Base-by-base conservation (phyloP, 23 tunicate species). In the Ascidia mentula region DNA sequence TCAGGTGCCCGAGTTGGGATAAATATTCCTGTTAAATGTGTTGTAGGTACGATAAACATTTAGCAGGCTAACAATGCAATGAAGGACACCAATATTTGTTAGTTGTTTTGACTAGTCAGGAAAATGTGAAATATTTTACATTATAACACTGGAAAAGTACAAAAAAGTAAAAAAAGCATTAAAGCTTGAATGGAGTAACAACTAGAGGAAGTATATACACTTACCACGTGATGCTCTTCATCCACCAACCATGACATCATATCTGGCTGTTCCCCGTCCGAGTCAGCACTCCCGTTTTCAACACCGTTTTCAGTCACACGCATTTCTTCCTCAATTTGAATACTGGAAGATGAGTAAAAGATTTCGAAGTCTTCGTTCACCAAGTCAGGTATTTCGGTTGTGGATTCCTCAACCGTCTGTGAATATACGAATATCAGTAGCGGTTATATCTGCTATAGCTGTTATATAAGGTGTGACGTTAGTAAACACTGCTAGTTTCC, bases 371-470 rank as follows among this genome's bases (percentile, higher is more conserved):
- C 89, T 37, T 83, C 86, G 37, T 87, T 72, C 32, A 75, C 83
- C n/a, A 92, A 33, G 32, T 78, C 83, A 2, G 97, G 97, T 15
- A 91, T 80, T 77, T 86, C 97, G 4, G 85, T 90, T 24, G 89
- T 90, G 0, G 46, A 31, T 20, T 69, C 69, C 70, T 80, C 86
- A 30, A 80, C 79, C 31, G 75, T 85, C 89, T 85, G 81, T 24
- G 6, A 6, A 31, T 28, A 24, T 18, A 18, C 24, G 60, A 69
- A 20, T 18, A 69, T n/a, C n/a, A n/a, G n/a, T n/a, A n/a, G n/a
- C n/a, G n/a, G n/a, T n/a, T n/a, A n/a, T n/a, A n/a, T n/a, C n/a
- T n/a, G n/a, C n/a, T n/a, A n/a, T n/a, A n/a, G n/a, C n/a, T n/a
- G n/a, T n/a, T n/a, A n/a, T n/a, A n/a, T n/a, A n/a, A n/a, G n/a